phyloP scores from a whole-genome alignment of 2,113 vertebrate species.

The Tachuris rubrigastra region DNA sequence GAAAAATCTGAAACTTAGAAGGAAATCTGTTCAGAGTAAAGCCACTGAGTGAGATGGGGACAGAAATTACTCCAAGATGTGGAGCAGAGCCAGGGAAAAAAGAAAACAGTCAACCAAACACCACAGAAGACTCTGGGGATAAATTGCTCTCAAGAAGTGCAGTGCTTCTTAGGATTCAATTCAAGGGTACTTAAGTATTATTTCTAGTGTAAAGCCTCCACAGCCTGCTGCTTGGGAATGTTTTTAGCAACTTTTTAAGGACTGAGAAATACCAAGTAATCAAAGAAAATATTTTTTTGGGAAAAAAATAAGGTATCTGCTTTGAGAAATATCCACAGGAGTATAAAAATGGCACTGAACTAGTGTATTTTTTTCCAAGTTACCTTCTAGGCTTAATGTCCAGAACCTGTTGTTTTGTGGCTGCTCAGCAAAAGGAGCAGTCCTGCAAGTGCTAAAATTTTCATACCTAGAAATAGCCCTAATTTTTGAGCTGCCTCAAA shows the following conservation, averaged over 20 bases:
- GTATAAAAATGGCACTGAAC: not conserved
- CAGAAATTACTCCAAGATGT: not conserved
- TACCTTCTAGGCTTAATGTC: not conserved
- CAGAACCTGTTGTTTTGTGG: not conserved
- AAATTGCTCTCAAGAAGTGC: not conserved
- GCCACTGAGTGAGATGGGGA: not conserved
- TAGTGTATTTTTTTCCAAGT: not conserved
- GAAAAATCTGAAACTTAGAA: not conserved
- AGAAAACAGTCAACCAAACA: not conserved
- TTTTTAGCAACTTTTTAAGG: not conserved
- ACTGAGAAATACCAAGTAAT: not conserved
- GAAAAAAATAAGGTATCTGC: not conserved
- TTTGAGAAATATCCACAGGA: not conserved
- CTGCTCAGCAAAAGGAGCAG: not conserved
- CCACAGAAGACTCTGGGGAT: not conserved
- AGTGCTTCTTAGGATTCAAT: not conserved
- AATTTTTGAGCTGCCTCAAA: not conserved
- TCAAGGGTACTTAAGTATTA: not conserved
- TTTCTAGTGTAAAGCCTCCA: not conserved
- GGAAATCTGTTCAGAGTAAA: not conserved
- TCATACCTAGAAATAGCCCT: not conserved
- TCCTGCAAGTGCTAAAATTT: not conserved
- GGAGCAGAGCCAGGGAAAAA: constrained; percentile 21
- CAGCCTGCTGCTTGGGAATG: not conserved
- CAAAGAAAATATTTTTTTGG: not conserved